Evolutionary conservation across 1,140 invertebrate species (phyloP).

Genomic region (Philotrypesis tridentata): DNA sequence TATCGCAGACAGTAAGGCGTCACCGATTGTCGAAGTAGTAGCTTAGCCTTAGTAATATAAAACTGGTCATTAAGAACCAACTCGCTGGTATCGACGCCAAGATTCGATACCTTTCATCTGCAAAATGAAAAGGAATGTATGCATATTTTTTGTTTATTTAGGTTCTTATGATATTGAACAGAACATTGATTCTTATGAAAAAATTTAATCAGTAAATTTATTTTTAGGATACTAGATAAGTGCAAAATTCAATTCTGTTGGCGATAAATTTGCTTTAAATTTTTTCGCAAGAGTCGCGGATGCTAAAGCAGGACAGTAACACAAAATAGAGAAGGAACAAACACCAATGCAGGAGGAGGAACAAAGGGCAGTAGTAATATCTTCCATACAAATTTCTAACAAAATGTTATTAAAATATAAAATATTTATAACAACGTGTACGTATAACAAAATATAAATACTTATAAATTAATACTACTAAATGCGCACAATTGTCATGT

Average conservation of each 20-base stretch:
- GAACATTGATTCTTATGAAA: not conserved
- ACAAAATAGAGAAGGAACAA: not conserved
- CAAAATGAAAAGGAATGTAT: slow-evolving; percentile 68
- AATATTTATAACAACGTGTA: slow-evolving; percentile 21
- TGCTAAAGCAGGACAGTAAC: slow-evolving; percentile 26
- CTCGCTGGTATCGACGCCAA: slow-evolving; percentile 82
- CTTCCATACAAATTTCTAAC: slow-evolving; percentile 7
- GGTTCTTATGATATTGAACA: not conserved
- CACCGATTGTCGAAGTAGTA: slow-evolving; percentile 66
- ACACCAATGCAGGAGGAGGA: slow-evolving; percentile 28
- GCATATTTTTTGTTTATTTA: slow-evolving; percentile 24
- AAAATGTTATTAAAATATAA: slow-evolving; percentile 41
- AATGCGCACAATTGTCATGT: slow-evolving; percentile 14
- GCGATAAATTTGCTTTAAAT: slow-evolving; percentile 22
- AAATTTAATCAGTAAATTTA: not conserved
- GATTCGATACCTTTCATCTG: slow-evolving; percentile 82
- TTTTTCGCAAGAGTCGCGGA: not conserved
- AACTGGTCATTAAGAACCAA: slow-evolving; percentile 79
- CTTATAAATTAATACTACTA: slow-evolving; percentile 42
- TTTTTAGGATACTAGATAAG: not conserved
- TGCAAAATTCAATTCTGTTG: not conserved
- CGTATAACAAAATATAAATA: slow-evolving; percentile 42
- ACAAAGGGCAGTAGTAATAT: not conserved
- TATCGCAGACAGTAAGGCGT: slow-evolving; percentile 49
- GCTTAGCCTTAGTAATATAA: slow-evolving; percentile 76